phyloP scores from a whole-genome alignment of 2,113 vertebrate species.

The Fulica atra region DNA sequence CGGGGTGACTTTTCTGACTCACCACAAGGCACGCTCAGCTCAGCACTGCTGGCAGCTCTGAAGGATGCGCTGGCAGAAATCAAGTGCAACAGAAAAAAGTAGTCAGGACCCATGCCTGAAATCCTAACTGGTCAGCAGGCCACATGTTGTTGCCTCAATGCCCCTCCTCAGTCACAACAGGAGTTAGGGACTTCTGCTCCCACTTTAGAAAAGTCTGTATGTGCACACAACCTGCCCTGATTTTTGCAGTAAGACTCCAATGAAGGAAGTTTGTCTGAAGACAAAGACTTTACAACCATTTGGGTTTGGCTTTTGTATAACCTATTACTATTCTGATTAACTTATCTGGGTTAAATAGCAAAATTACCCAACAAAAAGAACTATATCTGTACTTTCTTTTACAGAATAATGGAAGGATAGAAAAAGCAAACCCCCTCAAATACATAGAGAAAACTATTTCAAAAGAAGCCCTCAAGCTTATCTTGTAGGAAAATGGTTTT shows the following conservation, averaged over 20 bases:
- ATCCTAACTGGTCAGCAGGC: neutral
- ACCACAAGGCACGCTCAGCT: too few species aligned
- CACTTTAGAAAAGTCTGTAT: neutral
- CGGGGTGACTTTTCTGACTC: neutral
- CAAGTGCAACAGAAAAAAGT: neutral
- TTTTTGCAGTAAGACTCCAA: neutral
- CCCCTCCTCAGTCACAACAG: neutral
- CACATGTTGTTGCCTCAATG: neutral
- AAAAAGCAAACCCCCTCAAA: neutral
- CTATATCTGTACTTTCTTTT: neutral
- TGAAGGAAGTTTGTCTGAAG: neutral
- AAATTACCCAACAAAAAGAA: neutral
- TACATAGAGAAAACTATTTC: neutral
- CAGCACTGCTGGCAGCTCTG: neutral
- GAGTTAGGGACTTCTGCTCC: neutral
- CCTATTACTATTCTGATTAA: neutral
- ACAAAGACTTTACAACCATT: neutral
- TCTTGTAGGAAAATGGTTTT: slow-evolving; percentile 5
- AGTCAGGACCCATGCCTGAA: neutral
- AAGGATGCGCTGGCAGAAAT: too few species aligned
- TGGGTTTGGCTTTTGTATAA: neutral
- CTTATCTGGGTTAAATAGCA: neutral
- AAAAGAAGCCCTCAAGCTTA: slow-evolving; percentile 17
- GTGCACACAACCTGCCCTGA: neutral
- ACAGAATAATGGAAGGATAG: neutral